phyloP scores from a whole-genome alignment of 2,113 vertebrate genomes.

The Nerophis ophidion region DNA sequence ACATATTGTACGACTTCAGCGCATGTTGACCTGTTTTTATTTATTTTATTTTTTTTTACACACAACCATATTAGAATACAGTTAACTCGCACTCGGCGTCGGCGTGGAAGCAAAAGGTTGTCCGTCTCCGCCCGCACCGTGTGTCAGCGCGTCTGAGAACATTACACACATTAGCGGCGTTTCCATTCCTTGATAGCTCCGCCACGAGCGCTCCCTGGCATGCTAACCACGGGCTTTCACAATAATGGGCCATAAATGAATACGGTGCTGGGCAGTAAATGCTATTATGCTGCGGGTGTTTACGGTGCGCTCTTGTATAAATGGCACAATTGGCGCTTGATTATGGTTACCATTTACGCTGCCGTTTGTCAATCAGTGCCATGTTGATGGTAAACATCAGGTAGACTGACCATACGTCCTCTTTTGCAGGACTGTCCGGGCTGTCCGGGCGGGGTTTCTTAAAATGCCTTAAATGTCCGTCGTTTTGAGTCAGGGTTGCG shows the following conservation, averaged over 20 bases:
- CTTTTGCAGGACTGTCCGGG: too few relatives aligned
- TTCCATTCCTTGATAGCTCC: constrained; percentile 49
- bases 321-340: constrained; percentile 53
- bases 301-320: constrained; percentile 51
- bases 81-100: constrained; percentile 36
- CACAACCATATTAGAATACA: constrained; percentile 38
- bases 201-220: constrained; percentile 52
- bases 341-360: too few relatives aligned
- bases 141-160: constrained; percentile 49
- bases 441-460: too few relatives aligned
- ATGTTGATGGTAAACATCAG: too few relatives aligned
- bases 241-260: constrained; percentile 74
- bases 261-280: constrained; percentile 66
- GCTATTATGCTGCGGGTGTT: constrained; percentile 57
- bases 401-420: too few relatives aligned
- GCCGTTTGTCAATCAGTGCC: constrained; percentile 39
- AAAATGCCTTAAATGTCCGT: too few relatives aligned
- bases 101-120: constrained; percentile 40
- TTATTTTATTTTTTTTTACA: constrained; percentile 30
- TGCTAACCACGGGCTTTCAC: constrained; percentile 55
- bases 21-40: too few relatives aligned
- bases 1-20: too few relatives aligned
- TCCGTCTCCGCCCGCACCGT: constrained; percentile 54
- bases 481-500: too few relatives aligned
- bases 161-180: constrained; percentile 63